phyloP scores from a whole-genome alignment of 2,113 vertebrate genomes.

The Centrocercus urophasianus region DNA sequence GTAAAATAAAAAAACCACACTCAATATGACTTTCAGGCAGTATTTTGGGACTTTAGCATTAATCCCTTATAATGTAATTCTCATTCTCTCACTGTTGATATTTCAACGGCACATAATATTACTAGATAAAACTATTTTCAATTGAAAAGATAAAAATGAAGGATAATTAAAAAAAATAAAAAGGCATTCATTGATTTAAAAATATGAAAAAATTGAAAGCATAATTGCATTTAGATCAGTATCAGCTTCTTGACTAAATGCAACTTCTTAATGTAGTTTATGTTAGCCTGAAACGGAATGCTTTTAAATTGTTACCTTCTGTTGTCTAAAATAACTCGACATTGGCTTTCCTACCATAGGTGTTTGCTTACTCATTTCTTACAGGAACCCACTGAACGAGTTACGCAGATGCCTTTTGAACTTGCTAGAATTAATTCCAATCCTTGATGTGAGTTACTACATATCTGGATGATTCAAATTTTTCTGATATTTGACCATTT shows the following conservation, averaged over 20 bases:
- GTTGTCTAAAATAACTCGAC: neutral
- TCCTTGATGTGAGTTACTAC: neutral
- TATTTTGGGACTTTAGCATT: neutral
- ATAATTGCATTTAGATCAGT: neutral
- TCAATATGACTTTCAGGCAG: neutral
- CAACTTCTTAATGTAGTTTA: neutral
- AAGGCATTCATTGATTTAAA: accelerated
- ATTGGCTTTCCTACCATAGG: neutral
- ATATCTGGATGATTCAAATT: neutral
- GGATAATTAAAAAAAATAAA: neutral
- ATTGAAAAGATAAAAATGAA: neutral
- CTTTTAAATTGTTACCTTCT: neutral
- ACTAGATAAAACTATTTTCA: neutral
- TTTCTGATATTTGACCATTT: neutral
- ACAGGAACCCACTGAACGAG: neutral
- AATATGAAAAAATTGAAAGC: neutral
- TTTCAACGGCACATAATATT: neutral
- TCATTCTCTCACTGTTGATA: neutral
- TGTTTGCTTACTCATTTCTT: neutral
- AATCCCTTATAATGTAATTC: neutral
- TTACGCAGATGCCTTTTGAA: neutral
- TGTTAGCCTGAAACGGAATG: neutral
- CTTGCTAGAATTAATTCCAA: neutral
- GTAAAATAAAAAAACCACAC: neutral
- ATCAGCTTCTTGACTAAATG: neutral